Conservation (phyloP, 2,797 vertebrate species). For the Semaprochilodus insignis region DNA sequence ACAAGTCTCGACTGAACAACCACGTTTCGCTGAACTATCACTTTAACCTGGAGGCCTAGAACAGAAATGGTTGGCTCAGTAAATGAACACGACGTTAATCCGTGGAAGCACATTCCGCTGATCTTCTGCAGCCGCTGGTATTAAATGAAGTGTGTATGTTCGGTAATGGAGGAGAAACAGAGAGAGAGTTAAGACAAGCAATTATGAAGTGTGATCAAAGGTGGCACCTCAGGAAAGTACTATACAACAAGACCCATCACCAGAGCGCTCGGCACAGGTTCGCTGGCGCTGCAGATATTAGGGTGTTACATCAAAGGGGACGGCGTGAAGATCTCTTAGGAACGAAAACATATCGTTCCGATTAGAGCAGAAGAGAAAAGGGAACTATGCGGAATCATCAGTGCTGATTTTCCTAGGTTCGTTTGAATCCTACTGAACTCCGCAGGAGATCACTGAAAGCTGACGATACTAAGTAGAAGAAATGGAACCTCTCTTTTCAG, state of each 20-base stretch:
- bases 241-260: conserved; percentile 7
- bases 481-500: too few species aligned
- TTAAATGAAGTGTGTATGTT: neutral
- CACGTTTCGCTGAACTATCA: too few species aligned
- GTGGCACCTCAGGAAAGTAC: conserved; percentile 21
- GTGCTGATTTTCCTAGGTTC: neutral
- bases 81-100: neutral
- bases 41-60: too few species aligned
- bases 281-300: conserved; percentile 1
- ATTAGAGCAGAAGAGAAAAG: neutral
- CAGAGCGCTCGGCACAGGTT: neutral
- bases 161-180: neutral
- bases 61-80: neutral
- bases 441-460: neutral
- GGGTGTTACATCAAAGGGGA: conserved; percentile 9
- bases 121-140: neutral
- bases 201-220: conserved; percentile 34
- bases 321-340: neutral
- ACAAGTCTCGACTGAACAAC: neutral
- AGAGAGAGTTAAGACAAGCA: neutral
- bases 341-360: neutral
- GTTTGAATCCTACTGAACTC: neutral
- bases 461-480: neutral
- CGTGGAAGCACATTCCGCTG: neutral
- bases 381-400: neutral